Evolutionary conservation across 2,888 invertebrate genomes (phyloP), one percentile per base, ranked within the genome.

Genomic region (Protophormia terraenovae): DNA sequence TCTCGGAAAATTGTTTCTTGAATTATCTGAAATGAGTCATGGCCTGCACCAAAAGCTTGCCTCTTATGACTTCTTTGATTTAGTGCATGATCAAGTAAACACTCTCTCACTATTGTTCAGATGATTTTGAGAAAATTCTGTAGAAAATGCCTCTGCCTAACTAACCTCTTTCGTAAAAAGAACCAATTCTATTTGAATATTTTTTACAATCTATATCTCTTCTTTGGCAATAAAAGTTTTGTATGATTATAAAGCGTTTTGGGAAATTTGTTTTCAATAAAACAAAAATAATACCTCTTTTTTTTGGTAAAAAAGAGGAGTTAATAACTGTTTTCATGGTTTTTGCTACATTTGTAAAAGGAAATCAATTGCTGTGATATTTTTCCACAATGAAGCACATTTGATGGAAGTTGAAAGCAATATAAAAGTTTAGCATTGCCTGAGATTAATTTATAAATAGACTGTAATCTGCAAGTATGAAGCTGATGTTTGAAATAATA

Each of bases 101-200:
- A 38, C 14, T 5, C 5, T 12, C 16, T 7, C 47, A n/a, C n/a
- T n/a, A n/a, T 29, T 4, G 41, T 53, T 62, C 45, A 55, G 64
- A 67, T 67, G 58, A 58, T 41, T 76, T 67, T 60, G 72, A 53
- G 79, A 79, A 72, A n/a, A 32, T 71, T 55, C 19, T 71, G 2
- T 69, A 53, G 32, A 58, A 66, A 67, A 38, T 50, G 24, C 69
- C 67, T 38, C 29, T 71, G 82, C 73, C 85, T 78, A 53, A 71
- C 22, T 64, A 64, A 53, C 60, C 62, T 78, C 24, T 45, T 76
- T 64, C 24, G 7, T n/a, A n/a, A 8, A 38, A 71, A 62, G 29
- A 72, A 82, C 85, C 85, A 85, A 85, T 85, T 85, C 82, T 81
- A 81, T 84, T 84, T 29, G 27, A 66, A 29, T 27, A 38, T 47